phyloP scores from a whole-genome alignment of 2,113 vertebrate genomes.

The Ahaetulla prasina region DNA sequence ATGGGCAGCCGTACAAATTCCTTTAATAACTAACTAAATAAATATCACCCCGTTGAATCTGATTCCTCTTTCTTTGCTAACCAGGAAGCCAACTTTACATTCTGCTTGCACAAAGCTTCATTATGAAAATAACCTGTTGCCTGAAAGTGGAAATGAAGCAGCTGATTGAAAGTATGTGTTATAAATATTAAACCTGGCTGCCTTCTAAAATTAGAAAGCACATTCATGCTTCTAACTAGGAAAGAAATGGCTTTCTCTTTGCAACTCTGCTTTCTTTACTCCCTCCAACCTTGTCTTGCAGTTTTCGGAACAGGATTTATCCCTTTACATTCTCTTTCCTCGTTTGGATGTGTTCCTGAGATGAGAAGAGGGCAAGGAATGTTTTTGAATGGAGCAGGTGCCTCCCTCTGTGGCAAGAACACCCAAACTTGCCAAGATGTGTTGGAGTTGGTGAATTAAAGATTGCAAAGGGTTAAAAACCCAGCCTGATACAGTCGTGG shows the following conservation, averaged over 20 bases:
- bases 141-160: conserved; percentile 45
- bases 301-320: conserved; percentile 2
- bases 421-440: background rate
- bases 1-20: background rate
- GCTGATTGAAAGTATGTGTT: conserved; percentile 44
- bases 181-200: conserved; percentile 45
- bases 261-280: background rate
- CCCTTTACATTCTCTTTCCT: conserved; percentile 22
- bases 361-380: background rate
- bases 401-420: background rate
- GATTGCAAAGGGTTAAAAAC: background rate
- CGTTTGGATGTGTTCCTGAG: conserved; percentile 18
- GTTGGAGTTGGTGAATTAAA: background rate
- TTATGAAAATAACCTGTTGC: conserved; percentile 37
- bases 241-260: conserved; percentile 23
- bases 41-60: background rate
- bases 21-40: background rate
- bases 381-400: background rate
- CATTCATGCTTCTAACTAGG: conserved; percentile 33
- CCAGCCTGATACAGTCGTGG: background rate
- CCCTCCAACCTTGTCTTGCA: background rate
- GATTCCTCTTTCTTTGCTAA: background rate
- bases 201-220: conserved; percentile 34
- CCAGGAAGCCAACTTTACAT: conserved; percentile 34
- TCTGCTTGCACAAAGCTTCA: background rate